A percentile compares a stretch with the other conserved stretches of the same genome.
Conservation (phyloP, 2,797 vertebrate genomes). For the Sarcoramphus papa region DNA sequence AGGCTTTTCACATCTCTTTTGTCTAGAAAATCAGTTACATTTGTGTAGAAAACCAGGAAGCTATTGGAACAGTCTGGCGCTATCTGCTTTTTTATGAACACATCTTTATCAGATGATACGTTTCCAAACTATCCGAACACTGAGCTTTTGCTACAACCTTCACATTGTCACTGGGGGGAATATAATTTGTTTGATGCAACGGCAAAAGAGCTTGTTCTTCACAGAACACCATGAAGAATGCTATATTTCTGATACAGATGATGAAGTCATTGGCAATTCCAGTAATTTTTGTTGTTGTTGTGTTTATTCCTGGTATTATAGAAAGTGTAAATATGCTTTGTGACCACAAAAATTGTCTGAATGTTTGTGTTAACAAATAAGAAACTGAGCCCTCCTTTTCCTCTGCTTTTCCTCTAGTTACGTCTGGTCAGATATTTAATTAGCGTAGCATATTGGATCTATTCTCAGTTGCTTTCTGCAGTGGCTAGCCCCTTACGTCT, state of each 20-base stretch:
- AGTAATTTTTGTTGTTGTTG: background rate
- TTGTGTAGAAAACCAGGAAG: background rate
- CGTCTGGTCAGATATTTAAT: background rate
- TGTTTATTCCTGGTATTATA: background rate
- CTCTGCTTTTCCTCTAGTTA: background rate
- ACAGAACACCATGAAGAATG: background rate
- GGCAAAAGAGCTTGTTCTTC: background rate
- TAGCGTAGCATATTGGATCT: background rate
- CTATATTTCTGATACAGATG: background rate
- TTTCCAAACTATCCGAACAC: background rate
- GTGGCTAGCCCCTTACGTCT: background rate
- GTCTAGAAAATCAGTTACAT: background rate
- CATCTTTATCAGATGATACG: background rate
- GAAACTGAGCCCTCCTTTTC: background rate
- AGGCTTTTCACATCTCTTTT: background rate
- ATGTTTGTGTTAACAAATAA: background rate
- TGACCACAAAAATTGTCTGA: background rate
- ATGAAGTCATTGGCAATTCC: background rate
- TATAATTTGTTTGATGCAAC: background rate
- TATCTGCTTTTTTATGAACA: background rate
- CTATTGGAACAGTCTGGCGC: background rate
- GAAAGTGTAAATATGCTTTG: background rate
- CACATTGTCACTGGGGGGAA: background rate
- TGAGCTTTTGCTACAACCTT: background rate
- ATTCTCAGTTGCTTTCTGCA: background rate